Base-by-base conservation (phyloP, 2,797 vertebrate species). In the Hippocampus kuda region DNA sequence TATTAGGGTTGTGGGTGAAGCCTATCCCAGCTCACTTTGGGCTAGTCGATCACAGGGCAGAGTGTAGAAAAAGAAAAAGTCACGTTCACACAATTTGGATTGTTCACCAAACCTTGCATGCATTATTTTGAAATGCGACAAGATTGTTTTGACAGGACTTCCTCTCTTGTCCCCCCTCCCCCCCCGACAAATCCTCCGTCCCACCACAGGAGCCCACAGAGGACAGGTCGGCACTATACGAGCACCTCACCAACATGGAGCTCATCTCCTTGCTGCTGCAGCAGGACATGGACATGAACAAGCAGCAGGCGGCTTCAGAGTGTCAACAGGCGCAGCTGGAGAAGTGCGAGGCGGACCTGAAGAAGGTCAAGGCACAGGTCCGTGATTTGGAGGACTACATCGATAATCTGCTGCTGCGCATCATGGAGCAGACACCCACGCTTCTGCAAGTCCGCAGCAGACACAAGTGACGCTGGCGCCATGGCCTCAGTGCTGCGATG, bases 341-440 rank as follows among this genome's bases (percentile, higher is more conserved):
- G 65, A 95, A 94, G 81, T 92, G 90, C 0, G 95, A 98, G 79
- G 80, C 88, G 0, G 95, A 98, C 81, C 89, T 99, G 73, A 92
- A 90, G 81, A 94, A 92, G 88, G 90, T 94, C 75, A 94, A 94
- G 18, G 75, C 87, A 54, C 94, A 95, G 38, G 92, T 98, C 70
- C 92, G 88, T 0, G 97, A 98, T 71, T 86, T 99, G 83, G 97
- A 99, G 89, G 93, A 95, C 86, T 99, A 99, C 89, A 99, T 99
- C 0, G 97, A 99, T 90, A 93, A 92, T 79, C 92, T 99, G 75
- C 84, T 99, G 78, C 89, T 99, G 84, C 93, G 93, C 75, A 98
- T 99, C 87, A 99, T 99, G 91, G 97, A 99, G 80, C 93, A 96
- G 78, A 97, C 95, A 0, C 97, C 97, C 6, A 94, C 94, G 0